Base-by-base conservation (phyloP, 2,797 vertebrate genomes). In the Spheniscus humboldti region DNA sequence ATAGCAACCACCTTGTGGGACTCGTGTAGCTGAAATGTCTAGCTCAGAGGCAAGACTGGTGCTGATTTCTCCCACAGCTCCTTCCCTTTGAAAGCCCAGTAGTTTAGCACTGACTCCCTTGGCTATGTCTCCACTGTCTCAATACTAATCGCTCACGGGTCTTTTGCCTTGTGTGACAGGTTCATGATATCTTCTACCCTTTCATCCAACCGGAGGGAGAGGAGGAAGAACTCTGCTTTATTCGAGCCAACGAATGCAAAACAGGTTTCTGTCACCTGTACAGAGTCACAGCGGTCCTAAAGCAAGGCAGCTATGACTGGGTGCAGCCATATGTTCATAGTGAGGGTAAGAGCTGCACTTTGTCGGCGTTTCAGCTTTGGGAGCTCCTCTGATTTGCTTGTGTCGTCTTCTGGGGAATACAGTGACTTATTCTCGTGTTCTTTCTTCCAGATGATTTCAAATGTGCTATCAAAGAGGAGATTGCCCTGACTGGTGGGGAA, bases 261-360 rank as follows among this genome's bases (percentile, higher is more conserved):
- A 99, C 98, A 0, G 99, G 99, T n/a, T 99, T 99, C 96, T 99
- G 99, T 76, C 99, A 99, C 97, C 97, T 99, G 62, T 99, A 99
- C 98, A 98, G 98, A 97, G 98, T 99, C 96, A 99, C 98, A 0
- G 98, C 98, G 3, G 5, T 98, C 71, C 96, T 99, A 57, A 98
- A 98, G 95, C 97, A 98, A 3, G 96, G 92, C 59, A 97, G 97
- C 97, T 98, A 98, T 7, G 96, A 97, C 57, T 99, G 99, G 99
- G 88, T 78, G 8, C 98, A 98, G 55, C 98, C 98, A 4, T 98
- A 98, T 56, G 95, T 97, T 48, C 98, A 98, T 16, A 92, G 83
- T 1, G 97, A 98, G 96, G 98, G 98, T 98, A 92, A 98, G 98
- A 63, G 15, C n/a, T 25, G 13, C 18, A 1, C 17, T 25, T 20